These are phyloP conservation scores for Exephanes ischioxanthus DNA, from an alignment of 2,888 invertebrate species.

Conservation along the genomic window DNA sequence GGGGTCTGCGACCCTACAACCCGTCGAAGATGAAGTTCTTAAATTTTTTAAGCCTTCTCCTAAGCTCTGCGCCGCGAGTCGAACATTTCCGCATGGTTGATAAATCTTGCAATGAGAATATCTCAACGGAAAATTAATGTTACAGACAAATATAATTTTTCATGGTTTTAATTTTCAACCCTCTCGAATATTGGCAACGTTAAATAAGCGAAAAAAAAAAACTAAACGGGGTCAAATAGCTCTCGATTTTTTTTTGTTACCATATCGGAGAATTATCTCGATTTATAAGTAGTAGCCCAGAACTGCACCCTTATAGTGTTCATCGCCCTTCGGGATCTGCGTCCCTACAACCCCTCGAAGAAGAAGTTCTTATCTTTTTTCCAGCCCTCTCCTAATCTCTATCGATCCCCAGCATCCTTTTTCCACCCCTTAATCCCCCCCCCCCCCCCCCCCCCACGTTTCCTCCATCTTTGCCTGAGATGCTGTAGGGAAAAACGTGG, in stretches of 20 bases:
- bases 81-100: not conserved
- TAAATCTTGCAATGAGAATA: not conserved
- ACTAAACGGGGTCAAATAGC: no score
- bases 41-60: not conserved
- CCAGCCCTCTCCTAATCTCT: slow-evolving; percentile 25
- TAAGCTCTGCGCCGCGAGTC: slow-evolving; percentile 1
- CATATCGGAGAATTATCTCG: not conserved
- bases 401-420: slow-evolving; percentile 29
- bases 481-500: slow-evolving; percentile 36
- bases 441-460: not conserved
- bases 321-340: not conserved
- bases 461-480: slow-evolving; percentile 20
- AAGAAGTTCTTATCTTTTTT: slow-evolving; percentile 21
- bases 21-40: slow-evolving; percentile 9
- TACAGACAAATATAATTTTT: no score
- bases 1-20: not conserved
- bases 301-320: not conserved
- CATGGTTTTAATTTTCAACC: no score
- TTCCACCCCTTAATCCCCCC: not conserved
- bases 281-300: not conserved
- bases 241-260: not conserved
- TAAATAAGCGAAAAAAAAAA: not conserved
- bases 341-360: slow-evolving; percentile 1
- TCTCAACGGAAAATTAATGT: not conserved
- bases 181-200: no score